phyloP scores from a whole-genome alignment of 2,888 invertebrate genomes.

The Meloe dianella region DNA sequence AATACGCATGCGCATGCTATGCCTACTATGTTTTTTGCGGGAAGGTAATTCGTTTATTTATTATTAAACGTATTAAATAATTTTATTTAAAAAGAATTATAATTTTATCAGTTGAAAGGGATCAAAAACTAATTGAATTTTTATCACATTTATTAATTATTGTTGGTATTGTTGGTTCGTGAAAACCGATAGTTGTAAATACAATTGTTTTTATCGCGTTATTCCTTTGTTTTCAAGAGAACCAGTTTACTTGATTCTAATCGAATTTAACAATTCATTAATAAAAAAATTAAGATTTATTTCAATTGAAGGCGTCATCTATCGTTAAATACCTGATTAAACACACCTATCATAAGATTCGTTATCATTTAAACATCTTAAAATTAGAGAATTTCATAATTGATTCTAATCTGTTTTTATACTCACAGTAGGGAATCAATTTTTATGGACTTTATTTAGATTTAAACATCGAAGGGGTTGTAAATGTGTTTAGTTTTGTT shows the following conservation, averaged over 20 bases:
- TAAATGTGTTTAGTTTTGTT: background rate
- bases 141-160: too few relatives aligned
- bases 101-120: background rate
- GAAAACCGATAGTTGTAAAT: background rate
- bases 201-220: background rate
- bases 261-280: background rate
- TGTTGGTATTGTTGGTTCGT: too few relatives aligned
- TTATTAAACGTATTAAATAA: background rate
- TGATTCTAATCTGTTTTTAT: too few relatives aligned
- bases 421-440: slow-evolving; percentile 3
- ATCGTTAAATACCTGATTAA: background rate
- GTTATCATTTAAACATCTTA: background rate
- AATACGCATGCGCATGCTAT: slow-evolving; percentile 45
- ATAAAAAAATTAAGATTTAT: too few relatives aligned
- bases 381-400: background rate
- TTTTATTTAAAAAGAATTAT: background rate
- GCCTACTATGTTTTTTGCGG: slow-evolving; percentile 41
- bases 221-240: background rate
- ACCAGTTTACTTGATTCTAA: background rate
- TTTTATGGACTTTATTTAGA: background rate
- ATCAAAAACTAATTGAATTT: background rate
- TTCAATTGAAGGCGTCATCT: background rate
- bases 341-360: background rate
- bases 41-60: slow-evolving; percentile 29
- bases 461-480: background rate